Conservation (phyloP, 2,797 vertebrate species). For the Myotis daubentonii region DNA sequence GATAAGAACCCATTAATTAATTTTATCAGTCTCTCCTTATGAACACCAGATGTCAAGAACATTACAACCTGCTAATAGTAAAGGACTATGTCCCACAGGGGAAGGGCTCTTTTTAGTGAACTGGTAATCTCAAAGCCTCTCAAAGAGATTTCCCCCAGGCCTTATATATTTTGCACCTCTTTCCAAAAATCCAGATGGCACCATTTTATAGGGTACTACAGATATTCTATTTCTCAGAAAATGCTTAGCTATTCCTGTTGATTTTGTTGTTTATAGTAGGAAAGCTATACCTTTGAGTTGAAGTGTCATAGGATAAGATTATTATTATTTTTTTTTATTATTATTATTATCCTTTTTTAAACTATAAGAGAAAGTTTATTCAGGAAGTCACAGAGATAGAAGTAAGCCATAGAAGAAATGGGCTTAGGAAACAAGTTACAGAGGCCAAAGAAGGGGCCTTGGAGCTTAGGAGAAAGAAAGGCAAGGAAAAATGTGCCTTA, state of each 20-base stretch:
- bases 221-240: not conserved
- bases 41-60: not conserved
- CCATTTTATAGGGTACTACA: not conserved
- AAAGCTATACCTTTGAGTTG: not conserved
- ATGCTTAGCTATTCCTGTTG: not conserved
- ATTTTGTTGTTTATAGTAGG: not conserved
- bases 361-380: too few relatives aligned
- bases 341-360: too few relatives aligned
- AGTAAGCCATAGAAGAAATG: too few relatives aligned
- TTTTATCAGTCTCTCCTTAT: not conserved
- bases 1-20: not conserved
- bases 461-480: not conserved
- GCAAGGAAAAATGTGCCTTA: not conserved
- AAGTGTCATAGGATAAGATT: not conserved
- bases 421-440: too few relatives aligned
- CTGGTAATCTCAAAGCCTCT: not conserved
- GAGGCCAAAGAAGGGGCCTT: not conserved
- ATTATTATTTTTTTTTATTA: not conserved
- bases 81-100: not conserved
- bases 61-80: not conserved
- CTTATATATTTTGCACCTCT: not conserved
- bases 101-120: not conserved
- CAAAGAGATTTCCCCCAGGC: not conserved
- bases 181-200: not conserved
- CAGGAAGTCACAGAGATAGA: too few relatives aligned